Conservation (phyloP, 2,113 vertebrate species). For the Felis chaus region DNA sequence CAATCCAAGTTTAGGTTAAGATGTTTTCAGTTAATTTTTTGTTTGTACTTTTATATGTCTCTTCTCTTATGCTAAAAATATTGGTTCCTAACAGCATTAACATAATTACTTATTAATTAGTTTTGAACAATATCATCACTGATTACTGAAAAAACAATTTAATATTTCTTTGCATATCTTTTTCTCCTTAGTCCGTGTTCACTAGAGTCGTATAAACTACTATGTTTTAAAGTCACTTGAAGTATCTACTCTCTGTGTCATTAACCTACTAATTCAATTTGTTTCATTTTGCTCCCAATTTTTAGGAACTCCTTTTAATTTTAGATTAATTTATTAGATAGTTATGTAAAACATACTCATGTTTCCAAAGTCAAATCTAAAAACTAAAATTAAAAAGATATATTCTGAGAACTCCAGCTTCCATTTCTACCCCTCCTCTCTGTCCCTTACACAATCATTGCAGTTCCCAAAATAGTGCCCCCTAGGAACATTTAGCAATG, state of each 20-base stretch:
- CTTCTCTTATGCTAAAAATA: neutral
- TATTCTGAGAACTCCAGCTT: neutral
- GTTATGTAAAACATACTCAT: neutral
- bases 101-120: neutral
- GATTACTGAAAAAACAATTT: neutral
- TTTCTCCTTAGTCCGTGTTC: neutral
- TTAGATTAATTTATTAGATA: neutral
- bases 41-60: neutral
- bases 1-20: neutral
- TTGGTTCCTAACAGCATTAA: neutral
- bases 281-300: neutral
- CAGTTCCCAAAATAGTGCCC: neutral
- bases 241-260: neutral
- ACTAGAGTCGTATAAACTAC: neutral
- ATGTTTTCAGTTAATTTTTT: slow-evolving; percentile 27
- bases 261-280: neutral
- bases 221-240: neutral
- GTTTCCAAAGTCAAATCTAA: neutral
- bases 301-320: slow-evolving; percentile 4
- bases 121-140: neutral
- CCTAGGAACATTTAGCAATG: neutral
- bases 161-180: neutral
- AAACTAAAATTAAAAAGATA: neutral
- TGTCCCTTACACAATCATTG: neutral
- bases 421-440: neutral